Conservation (phyloP, 2,797 vertebrate genomes). For the Spinibarbus caldwelli region DNA sequence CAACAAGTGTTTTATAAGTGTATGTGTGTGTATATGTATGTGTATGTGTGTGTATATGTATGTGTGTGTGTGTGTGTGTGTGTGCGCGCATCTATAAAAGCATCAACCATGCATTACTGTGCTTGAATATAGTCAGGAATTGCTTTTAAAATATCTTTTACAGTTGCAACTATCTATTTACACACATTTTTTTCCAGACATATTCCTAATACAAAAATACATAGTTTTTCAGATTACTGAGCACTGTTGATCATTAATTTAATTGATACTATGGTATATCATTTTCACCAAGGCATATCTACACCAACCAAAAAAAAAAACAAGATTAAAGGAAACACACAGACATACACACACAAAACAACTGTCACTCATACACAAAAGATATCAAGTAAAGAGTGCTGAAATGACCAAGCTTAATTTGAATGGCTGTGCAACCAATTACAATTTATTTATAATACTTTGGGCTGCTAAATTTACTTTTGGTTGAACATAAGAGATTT, state of each 20-base stretch:
- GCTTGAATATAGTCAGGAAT: neutral
- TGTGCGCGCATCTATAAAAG: neutral
- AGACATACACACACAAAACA: neutral
- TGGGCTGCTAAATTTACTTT: neutral
- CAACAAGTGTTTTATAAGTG: no score
- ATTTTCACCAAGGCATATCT: neutral
- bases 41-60: no score
- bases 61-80: no score
- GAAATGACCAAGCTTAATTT: neutral
- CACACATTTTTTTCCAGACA: neutral
- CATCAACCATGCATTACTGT: neutral
- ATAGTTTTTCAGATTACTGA: neutral
- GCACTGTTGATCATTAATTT: neutral
- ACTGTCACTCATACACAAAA: neutral
- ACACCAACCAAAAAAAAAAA: neutral
- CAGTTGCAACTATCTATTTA: neutral
- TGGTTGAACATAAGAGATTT: neutral
- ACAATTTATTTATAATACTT: neutral
- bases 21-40: no score
- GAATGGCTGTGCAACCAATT: neutral
- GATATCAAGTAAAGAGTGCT: neutral
- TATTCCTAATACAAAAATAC: neutral
- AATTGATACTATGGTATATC: neutral
- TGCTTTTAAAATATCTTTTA: neutral
- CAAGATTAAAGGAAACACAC: neutral